Percentiles rank a stretch among this genome's conserved stretches.
Evolutionary conservation across 2,797 vertebrate species (phyloP).

Genomic region (Amblyraja radiata): DNA sequence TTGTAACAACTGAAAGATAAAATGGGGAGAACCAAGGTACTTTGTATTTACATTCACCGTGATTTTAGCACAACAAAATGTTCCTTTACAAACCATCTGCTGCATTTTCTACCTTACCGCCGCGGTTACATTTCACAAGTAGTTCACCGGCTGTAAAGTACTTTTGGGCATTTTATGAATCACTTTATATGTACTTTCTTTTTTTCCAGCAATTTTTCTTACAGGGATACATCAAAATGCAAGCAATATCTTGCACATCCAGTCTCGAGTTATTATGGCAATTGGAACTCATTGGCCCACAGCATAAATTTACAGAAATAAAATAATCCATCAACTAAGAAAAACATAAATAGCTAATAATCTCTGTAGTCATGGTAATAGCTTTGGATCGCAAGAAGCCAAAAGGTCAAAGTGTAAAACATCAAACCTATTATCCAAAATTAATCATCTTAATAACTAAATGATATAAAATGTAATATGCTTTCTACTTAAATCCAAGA

Average conservation of each 20-base stretch:
- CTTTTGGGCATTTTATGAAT: neutral
- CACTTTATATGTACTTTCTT: neutral
- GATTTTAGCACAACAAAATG: neutral
- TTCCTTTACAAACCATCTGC: neutral
- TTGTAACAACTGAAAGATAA: conserved; percentile 77
- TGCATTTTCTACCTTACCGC: neutral
- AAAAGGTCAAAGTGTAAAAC: neutral
- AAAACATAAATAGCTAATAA: conserved; percentile 3
- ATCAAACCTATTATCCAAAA: neutral
- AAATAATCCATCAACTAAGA: neutral
- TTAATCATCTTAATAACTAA: neutral
- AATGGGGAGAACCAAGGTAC: neutral
- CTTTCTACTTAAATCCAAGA: neutral
- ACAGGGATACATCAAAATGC: neutral
- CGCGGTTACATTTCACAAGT: neutral
- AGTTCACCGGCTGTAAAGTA: neutral
- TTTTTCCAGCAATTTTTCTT: neutral
- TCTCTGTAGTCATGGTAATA: neutral
- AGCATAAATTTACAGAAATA: neutral
- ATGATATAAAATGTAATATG: neutral
- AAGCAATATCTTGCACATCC: neutral
- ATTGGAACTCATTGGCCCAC: neutral
- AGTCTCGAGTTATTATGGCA: neutral
- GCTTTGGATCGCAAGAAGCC: neutral
- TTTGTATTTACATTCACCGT: neutral